Percentiles rank a stretch among this genome's conserved stretches.
Conservation (phyloP, 2,888 invertebrate species). For the Ligdia adustata region DNA sequence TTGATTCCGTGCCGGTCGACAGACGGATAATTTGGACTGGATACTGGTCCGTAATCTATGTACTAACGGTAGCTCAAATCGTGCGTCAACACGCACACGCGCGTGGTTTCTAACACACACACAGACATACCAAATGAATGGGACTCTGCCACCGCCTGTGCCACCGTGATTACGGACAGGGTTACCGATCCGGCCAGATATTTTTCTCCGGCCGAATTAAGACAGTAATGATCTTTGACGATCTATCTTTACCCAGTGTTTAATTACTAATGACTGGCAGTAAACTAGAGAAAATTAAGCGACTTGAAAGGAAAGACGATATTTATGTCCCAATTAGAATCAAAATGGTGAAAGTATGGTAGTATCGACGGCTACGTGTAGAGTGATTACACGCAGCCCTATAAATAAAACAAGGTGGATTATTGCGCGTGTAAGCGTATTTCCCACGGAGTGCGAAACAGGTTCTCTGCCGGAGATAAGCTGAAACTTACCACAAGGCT, state of each 20-base stretch:
- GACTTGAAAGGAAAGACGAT: constrained; percentile 28
- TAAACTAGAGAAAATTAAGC: constrained; percentile 29
- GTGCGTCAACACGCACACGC: constrained; percentile 44
- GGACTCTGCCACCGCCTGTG: constrained; percentile 66
- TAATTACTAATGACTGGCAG: constrained; percentile 28
- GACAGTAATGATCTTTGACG: constrained; percentile 29
- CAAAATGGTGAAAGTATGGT: constrained; percentile 52
- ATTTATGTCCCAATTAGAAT: constrained; percentile 40
- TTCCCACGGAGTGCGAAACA: constrained; percentile 82
- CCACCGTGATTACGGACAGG: constrained; percentile 57
- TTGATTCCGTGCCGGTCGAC: constrained; percentile 40
- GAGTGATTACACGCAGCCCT: constrained; percentile 57
- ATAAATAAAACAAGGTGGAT: constrained; percentile 72
- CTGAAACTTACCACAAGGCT: constrained; percentile 73
- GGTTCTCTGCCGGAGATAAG: constrained; percentile 73
- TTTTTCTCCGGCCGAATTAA: constrained; percentile 27
- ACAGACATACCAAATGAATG: constrained; percentile 61
- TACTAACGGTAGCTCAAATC: constrained; percentile 62
- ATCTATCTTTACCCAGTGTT: constrained; percentile 25
- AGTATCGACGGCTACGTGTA: constrained; percentile 45
- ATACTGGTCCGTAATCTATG: constrained; percentile 52
- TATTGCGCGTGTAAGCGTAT: constrained; percentile 70
- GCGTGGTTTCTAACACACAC: constrained; percentile 33
- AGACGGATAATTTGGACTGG: constrained; percentile 53
- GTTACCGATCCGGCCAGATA: constrained; percentile 45